A percentile compares a stretch with the other conserved stretches of the same genome.
phyloP scores from a whole-genome alignment of 2,888 invertebrate species.

The Tiliacea aurago region DNA sequence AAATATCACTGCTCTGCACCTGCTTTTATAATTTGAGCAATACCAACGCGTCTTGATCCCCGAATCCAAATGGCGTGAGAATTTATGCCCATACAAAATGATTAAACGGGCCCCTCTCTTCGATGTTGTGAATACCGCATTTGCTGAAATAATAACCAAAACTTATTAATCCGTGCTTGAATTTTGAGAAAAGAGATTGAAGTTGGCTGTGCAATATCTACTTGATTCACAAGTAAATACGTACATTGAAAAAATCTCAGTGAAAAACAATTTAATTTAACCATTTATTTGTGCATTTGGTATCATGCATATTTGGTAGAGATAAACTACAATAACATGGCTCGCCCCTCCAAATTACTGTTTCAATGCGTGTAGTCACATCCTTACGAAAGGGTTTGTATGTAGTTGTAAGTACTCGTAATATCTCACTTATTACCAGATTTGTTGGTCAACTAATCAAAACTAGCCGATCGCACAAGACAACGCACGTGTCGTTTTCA shows the following conservation, averaged over 20 bases:
- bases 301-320: no score
- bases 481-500: no score
- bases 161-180: not conserved
- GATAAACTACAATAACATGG: no score
- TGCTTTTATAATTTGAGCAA: constrained; percentile 21
- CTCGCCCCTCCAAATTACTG: no score
- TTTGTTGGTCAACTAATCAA: no score
- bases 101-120: constrained; percentile 27
- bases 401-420: no score
- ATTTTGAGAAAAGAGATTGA: not conserved
- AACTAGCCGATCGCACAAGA: no score
- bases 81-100: constrained; percentile 24
- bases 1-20: constrained; percentile 35
- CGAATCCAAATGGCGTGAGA: constrained; percentile 20
- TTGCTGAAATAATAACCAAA: constrained; percentile 13
- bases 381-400: no score
- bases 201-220: not conserved
- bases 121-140: constrained; percentile 32
- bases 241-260: not conserved
- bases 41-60: constrained; percentile 44
- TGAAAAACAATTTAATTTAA: not conserved
- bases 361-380: no score
- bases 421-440: no score
- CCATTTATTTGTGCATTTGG: not conserved
- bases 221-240: not conserved